Evolutionary conservation across 2,888 invertebrate species (phyloP), one percentile per base, ranked within the genome.

Genomic region (Zaprionus obscuricornis): DNA sequence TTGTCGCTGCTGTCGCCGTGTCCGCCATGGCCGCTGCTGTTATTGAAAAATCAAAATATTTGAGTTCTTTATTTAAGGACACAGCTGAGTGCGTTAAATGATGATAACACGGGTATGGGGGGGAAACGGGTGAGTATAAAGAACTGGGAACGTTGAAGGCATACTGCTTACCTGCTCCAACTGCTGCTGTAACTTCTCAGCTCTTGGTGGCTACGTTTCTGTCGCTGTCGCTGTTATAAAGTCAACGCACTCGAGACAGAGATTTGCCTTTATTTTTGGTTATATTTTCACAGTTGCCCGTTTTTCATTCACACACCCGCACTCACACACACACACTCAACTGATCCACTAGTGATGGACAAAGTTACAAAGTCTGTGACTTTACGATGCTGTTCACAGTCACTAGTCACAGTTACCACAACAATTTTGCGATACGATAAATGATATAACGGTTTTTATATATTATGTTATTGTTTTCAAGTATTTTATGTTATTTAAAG

Each of bases 211-310:
- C 29, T 5, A 22, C 22, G 7, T 4, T 22, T 43, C 39, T 24
- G 29, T 46, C 13, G 18, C 11, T 36, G 37, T 29, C 14, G 33
- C 16, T 59, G 46, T 47, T 26, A 42, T 24, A 39, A 40, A 63
- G 66, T 64, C 66, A 74, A 68, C 52, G 71, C 36, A 62, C 60
- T 69, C 31, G 27, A 57, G 20, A 56, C 42, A 36, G 2, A 37
- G 33, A 31, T 46, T 55, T 11, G 40, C 27, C 62, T 65, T 75
- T 67, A 82, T 78, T 78, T 78, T 79, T 78, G 77, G 83, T 82
- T 78, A 78, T 78, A 82, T 82, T 74, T 78, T 82, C 67, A 67
- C 83, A 73, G 76, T 79, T 73, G 76, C 83, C 55, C 58, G 56
- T 79, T 78, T 82, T 78, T 82, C 82, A 74, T 74, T 74, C 75